A percentile compares a stretch with the other conserved stretches of the same genome.
Conservation (phyloP, 2,888 invertebrate species). For the Digitonthophagus gazella region DNA sequence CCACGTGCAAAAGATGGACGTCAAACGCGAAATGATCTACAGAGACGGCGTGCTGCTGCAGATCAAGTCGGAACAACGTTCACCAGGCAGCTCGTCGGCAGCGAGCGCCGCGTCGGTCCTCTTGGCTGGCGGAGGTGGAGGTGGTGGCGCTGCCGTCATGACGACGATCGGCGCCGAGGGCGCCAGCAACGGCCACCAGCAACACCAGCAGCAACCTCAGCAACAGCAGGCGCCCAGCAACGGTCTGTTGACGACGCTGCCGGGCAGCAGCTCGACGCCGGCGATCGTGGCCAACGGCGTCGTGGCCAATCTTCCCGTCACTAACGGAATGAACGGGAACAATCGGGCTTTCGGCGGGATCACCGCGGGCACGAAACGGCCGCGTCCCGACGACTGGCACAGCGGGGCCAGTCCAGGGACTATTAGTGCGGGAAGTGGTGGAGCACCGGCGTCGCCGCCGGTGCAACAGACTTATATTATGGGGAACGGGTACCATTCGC, state of each 20-base stretch:
- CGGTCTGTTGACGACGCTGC: slow-evolving; percentile 43
- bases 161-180: slow-evolving; percentile 28
- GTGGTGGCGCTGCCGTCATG: slow-evolving; percentile 17
- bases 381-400: slow-evolving; percentile 64
- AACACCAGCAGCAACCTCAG: slow-evolving; percentile 38
- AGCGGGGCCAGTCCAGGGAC: slow-evolving; percentile 61
- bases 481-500: slow-evolving; percentile 81
- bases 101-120: slow-evolving; percentile 38
- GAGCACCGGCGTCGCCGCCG: slow-evolving; percentile 58
- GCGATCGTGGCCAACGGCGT: slow-evolving; percentile 41
- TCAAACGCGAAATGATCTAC: slow-evolving; percentile 66
- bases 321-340: slow-evolving; percentile 34
- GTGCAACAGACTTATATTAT: slow-evolving; percentile 56
- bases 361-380: slow-evolving; percentile 51
- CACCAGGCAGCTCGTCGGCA: slow-evolving; percentile 46
- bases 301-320: slow-evolving; percentile 31
- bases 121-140: not conserved
- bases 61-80: slow-evolving; percentile 50
- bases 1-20: slow-evolving; percentile 53
- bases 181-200: slow-evolving; percentile 32
- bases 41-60: slow-evolving; percentile 51
- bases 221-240: slow-evolving; percentile 37
- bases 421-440: slow-evolving; percentile 52
- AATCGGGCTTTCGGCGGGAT: slow-evolving; percentile 33
- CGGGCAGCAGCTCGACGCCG: slow-evolving; percentile 33